A percentile compares a stretch with the other conserved stretches of the same genome.
phyloP scores from a whole-genome alignment of 2,888 invertebrate species.

The Lepas anatifera region DNA sequence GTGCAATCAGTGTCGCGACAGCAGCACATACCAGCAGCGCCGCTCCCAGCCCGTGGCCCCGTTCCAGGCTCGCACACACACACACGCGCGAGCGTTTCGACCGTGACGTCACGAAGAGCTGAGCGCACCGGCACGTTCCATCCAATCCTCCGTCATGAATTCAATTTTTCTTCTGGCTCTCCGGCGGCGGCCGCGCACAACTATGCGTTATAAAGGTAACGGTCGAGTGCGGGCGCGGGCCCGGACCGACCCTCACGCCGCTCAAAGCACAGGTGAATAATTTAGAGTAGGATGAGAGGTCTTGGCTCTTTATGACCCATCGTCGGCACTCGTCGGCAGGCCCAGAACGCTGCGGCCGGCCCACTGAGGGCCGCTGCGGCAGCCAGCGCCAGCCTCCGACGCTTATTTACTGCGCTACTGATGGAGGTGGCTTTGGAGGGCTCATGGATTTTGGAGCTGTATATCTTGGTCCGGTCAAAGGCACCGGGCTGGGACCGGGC shows the following conservation, averaged over 20 bases:
- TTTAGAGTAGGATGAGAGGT: neutral
- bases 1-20: neutral
- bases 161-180: conserved; percentile 3
- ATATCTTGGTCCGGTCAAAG: neutral
- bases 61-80: neutral
- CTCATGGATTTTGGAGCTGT: neutral
- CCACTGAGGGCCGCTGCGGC: too few relatives aligned
- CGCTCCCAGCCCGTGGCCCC: neutral
- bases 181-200: conserved; percentile 5
- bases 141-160: neutral
- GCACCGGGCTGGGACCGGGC: neutral
- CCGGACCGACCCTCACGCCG: too few relatives aligned
- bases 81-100: neutral
- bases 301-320: neutral
- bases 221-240: too few relatives aligned
- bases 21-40: neutral
- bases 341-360: too few relatives aligned
- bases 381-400: too few relatives aligned
- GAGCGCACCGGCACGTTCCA: neutral
- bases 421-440: neutral
- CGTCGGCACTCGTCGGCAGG: neutral
- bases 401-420: neutral
- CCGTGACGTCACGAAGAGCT: neutral
- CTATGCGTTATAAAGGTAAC: conserved; percentile 8
- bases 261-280: neutral